Evolutionary conservation across 2,113 vertebrate genomes (phyloP).

Genomic region (Monopterus albus): DNA sequence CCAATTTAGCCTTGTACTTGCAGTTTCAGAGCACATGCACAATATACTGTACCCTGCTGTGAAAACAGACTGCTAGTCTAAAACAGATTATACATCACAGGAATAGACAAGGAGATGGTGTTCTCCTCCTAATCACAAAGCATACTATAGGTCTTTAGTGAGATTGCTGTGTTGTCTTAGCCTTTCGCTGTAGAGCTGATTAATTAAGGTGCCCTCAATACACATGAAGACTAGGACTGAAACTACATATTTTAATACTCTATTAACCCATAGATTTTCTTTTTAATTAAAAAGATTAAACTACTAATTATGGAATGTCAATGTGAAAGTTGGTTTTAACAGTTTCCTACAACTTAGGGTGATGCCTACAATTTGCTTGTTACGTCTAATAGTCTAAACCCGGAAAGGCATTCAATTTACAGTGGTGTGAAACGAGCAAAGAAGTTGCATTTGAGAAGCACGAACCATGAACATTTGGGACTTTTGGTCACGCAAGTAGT

Average conservation of each 20-base stretch:
- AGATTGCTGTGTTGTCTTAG: background rate
- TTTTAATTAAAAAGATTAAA: no score
- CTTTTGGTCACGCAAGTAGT: no score
- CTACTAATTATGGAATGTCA: background rate
- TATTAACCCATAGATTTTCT: no score
- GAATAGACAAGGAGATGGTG: background rate
- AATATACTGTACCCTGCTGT: background rate
- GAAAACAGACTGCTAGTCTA: conserved; percentile 9
- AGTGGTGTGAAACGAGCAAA: background rate
- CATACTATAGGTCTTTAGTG: background rate
- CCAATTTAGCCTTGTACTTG: conserved; percentile 30
- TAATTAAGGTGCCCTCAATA: no score
- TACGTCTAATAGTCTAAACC: no score
- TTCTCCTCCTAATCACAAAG: background rate
- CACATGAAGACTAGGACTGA: background rate
- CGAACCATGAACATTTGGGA: no score
- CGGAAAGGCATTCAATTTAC: no score
- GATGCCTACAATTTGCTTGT: background rate
- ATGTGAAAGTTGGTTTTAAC: background rate
- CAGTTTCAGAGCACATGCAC: conserved; percentile 6
- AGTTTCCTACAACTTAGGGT: background rate
- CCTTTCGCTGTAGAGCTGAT: background rate
- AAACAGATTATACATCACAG: conserved; percentile 13
- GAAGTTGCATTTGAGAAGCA: background rate
- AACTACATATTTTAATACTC: no score